Evolutionary conservation across 2,113 vertebrate genomes (phyloP), one percentile per base, ranked within the genome.

Genomic region (Nerophis lumbriciformis): DNA sequence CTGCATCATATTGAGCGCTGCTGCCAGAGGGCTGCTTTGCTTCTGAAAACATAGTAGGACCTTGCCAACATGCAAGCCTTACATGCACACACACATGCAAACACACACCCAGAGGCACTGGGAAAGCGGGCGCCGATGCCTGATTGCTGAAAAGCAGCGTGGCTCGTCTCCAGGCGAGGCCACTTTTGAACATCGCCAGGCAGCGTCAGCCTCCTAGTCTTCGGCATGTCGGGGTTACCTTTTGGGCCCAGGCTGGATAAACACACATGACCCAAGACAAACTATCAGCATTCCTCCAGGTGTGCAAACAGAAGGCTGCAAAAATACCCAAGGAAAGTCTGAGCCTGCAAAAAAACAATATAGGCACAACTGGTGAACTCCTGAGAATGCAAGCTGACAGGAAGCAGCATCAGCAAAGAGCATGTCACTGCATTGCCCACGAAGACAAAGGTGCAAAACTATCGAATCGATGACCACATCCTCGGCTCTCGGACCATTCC

Each of bases 201-300:
- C 73, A 9, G 79, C 78, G 3, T 11, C 56, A 76, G 83, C 81
- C 81, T 83, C 72, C 59, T 69, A 63, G 70, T 61, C 69, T 62
- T 75, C 78, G 81, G 85, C 73, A 63, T 82, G 81, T 81, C 70
- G 84, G 83, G 86, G 88, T 88, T 86, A 88, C 85, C 83, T 82
- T 75, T 85, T 75, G 83, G 88, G 82, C 85, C 81, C 38, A 72
- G 77, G 81, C 72, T 76, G 81, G 71, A 83, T 84, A 88, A 89
- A 89, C 79, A 89, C 81, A 71, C 80, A 79, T 86, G 86, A 87
- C 86, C 86, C 88, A 89, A 88, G 81, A 86, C 82, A 86, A 89
- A 88, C 88, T 87, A 84, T 86, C 75, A 79, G 78, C 75, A 86
- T 86, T 87, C 85, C 69, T 73, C 85, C 86, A 88, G 86, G 86